Evolutionary conservation across 2,113 vertebrate genomes (phyloP).

Genomic region (Stegostoma tigrinum): DNA sequence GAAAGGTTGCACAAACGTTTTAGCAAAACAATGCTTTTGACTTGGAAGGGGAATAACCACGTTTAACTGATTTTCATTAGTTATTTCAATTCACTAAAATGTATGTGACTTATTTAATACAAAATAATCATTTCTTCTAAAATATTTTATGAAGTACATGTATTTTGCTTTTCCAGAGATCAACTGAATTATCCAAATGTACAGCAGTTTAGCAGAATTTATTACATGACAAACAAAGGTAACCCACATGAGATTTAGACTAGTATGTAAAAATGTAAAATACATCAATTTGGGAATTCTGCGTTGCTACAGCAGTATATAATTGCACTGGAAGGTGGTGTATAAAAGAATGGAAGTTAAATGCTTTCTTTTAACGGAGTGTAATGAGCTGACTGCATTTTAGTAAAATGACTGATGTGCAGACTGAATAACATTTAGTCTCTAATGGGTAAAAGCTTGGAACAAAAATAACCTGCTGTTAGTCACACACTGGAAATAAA

Average conservation of each 20-base stretch:
- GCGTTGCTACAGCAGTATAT: background rate
- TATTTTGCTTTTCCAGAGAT: background rate
- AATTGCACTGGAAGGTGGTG: slow-evolving; percentile 33
- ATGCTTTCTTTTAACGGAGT: slow-evolving; percentile 30
- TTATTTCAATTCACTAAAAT: background rate
- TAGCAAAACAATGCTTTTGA: background rate
- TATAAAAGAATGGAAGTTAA: slow-evolving; percentile 35
- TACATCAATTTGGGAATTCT: slow-evolving; percentile 10
- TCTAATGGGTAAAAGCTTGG: slow-evolving; percentile 8
- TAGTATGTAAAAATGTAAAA: slow-evolving; percentile 10
- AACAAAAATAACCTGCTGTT: background rate
- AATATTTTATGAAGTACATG: background rate
- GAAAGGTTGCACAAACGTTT: background rate
- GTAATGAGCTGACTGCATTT: slow-evolving; percentile 31
- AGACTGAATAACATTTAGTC: slow-evolving; percentile 17
- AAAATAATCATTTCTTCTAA: background rate
- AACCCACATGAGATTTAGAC: background rate
- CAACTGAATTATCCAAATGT: background rate
- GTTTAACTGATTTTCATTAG: background rate
- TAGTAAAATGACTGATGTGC: slow-evolving; percentile 17
- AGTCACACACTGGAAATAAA: slow-evolving; percentile 13
- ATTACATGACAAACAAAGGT: slow-evolving; percentile 26
- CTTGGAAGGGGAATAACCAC: background rate
- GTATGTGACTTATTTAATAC: background rate
- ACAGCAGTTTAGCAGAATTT: background rate